Evolutionary conservation across 2,888 invertebrate species (phyloP), one percentile per base, ranked within the genome.

Genomic region (Eudemis profundana): DNA sequence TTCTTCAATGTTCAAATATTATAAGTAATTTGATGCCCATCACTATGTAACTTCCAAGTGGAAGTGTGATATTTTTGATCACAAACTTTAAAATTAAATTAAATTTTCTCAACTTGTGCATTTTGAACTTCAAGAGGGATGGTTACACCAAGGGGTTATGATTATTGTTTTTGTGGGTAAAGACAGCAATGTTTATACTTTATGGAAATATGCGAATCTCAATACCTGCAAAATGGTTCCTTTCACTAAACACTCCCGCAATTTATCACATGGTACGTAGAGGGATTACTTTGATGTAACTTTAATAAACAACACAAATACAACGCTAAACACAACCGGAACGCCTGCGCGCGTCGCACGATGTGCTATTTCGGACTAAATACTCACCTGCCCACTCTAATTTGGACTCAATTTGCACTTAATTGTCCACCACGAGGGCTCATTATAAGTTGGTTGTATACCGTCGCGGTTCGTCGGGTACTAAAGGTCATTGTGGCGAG

Each of bases 301-400:
- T n/a, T 47, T 21, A 36, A n/a, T 17, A 33, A 54, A 12, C 36
- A 36, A 8, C 33, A 27, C 46, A 44, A 40, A 27, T 14, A 46
- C 47, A 46, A 33, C 38, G 29, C 36, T 47, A 57, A 54, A 85
- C 85, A 87, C 87, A 77, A 84, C 85, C 83, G 81, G 70, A 75
- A 73, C 75, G 72, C 67, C 68, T 77, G 74, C 75, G 75, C 78
- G 76, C 82, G 74, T 74, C 76, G 77, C 75, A 76, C 79, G 70
- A 69, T 86, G 78, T 88, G 86, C 82, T 88, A 87, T 87, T 87
- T 81, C 79, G 71, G 78, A 78, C 70, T 80, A 78, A 75, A 77
- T 75, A 74, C 66, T 64, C 63, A 50, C 51, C 40, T 59, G 72
- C 66, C 82, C 78, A 79, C 59, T 71, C 68, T 77, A 75, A 76